Base-by-base conservation (phyloP, 2,797 vertebrate genomes). In the Heliangelus exortis region DNA sequence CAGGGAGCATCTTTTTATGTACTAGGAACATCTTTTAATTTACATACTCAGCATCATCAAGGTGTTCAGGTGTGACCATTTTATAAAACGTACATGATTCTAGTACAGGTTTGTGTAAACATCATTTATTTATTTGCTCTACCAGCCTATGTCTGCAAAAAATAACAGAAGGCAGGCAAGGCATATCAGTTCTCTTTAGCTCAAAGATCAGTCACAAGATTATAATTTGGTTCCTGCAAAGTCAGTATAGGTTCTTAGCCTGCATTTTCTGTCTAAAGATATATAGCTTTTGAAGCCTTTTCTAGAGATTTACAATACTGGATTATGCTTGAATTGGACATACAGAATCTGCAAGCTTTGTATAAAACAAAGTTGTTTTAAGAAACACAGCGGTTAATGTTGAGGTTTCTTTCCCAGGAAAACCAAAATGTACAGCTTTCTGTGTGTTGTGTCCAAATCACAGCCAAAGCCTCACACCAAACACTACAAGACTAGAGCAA, bases 21-120 rank as follows among this genome's bases (percentile, higher is more conserved):
- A 91, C 84, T 55, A 89, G 69, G 43, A 96, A 91, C 76, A 92
- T 79, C 88, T 95, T 95, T 94, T 86, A 77, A 86, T 93, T 92
- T 89, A 93, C 48, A 61, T 73, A 61, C n/a, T 50, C 4, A 8
- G 47, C 45, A 84, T 86, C 81, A 84, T 61, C 81, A 95, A 92
- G 63, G 81, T 93, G 85, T 72, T 93, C 81, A 84, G 90, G 81
- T 81, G 54, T 94, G 92, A 94, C 86, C 75, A 31, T 28, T 22
- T 83, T 84, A 51, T 76, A 93, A 92, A 96, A 82, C 14, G 41
- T 79, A 82, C 51, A 63, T 39, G 71, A 91, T 67, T 86, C 81
- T 79, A 81, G 74, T 82, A 78, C n/a, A 80, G 66, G 51, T 84
- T 86, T 91, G 28, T 92, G 85, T 67, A 84, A 90, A 84, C 71